phyloP scores from a whole-genome alignment of 1,140 invertebrate genomes.

The Lineus longissimus region DNA sequence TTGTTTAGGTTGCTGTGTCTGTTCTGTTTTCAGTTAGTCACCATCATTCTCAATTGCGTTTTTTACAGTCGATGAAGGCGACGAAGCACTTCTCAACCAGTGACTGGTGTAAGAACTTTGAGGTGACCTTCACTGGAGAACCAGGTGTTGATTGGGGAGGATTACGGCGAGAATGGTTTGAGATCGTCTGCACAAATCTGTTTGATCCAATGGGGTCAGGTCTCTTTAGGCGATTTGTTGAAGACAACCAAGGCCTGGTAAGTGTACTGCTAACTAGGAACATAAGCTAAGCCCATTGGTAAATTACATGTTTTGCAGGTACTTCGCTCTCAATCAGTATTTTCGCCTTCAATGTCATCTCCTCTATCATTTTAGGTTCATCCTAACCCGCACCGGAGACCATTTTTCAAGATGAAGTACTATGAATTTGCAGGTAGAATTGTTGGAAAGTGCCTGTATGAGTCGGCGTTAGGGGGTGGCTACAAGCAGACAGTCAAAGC shows the following conservation, averaged over 20 bases:
- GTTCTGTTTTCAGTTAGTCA: no score
- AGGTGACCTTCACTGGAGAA: slow-evolving; percentile 86
- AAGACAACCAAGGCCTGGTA: slow-evolving; percentile 61
- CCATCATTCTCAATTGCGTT: slow-evolving; percentile 1
- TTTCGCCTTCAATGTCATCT: no score
- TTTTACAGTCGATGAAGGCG: slow-evolving; percentile 62
- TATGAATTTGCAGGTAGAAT: slow-evolving; percentile 92
- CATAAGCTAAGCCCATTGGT: no score
- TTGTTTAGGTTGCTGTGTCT: neutral
- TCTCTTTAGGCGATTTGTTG: slow-evolving; percentile 80
- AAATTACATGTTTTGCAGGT: no score
- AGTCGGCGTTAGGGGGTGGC: slow-evolving; percentile 80
- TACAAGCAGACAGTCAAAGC: slow-evolving; percentile 86
- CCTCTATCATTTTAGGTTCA: slow-evolving; percentile 62
- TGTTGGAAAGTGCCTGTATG: slow-evolving; percentile 90
- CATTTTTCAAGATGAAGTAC: slow-evolving; percentile 71
- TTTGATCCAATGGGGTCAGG: slow-evolving; percentile 69
- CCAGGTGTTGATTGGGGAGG: slow-evolving; percentile 90
- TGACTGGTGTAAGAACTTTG: slow-evolving; percentile 91
- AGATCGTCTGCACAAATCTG: slow-evolving; percentile 76
- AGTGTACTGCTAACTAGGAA: no score
- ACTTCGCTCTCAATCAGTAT: no score
- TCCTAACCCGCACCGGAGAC: slow-evolving; percentile 73
- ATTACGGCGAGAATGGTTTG: slow-evolving; percentile 88
- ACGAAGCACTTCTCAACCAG: slow-evolving; percentile 74